These are phyloP conservation scores for Melikaiella ostensackeni DNA, from an alignment of 2,888 invertebrate species.

Conservation along the genomic window DNA sequence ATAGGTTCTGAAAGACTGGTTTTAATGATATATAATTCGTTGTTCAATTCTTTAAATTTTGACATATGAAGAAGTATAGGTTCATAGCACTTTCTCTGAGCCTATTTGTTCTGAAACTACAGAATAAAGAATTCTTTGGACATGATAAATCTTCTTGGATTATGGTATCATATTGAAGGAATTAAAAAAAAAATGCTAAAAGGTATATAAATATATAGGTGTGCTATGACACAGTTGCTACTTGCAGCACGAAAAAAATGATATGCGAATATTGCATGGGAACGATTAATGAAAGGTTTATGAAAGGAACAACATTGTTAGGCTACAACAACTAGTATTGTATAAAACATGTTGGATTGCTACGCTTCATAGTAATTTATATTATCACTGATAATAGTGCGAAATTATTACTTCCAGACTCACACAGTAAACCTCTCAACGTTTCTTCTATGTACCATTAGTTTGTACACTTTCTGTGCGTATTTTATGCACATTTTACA, in stretches of 20 bases:
- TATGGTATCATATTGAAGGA: too few relatives aligned
- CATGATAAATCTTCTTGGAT: too few relatives aligned
- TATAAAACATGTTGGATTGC: not conserved
- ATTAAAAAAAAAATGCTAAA: too few relatives aligned
- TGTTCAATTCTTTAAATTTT: too few relatives aligned
- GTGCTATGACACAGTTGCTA: constrained; percentile 13
- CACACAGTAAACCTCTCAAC: not conserved
- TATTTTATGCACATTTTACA: constrained; percentile 15
- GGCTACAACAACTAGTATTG: not conserved
- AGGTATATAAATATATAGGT: not conserved
- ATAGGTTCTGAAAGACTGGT: too few relatives aligned
- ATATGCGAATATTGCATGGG: constrained; percentile 25
- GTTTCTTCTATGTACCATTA: not conserved
- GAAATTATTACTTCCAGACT: not conserved
- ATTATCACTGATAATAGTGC: constrained; percentile 1
- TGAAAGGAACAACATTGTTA: not conserved
- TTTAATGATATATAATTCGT: too few relatives aligned
- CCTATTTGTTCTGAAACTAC: too few relatives aligned
- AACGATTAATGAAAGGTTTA: constrained; percentile 9
- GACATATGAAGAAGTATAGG: too few relatives aligned
- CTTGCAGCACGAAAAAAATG: not conserved
- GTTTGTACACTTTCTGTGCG: too few relatives aligned
- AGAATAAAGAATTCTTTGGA: too few relatives aligned
- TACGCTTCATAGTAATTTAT: not conserved
- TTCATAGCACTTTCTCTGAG: too few relatives aligned